A percentile compares a stretch with the other conserved stretches of the same genome.
Conservation (phyloP, 35 echinoderm and acorn worm species). For the Anneissia japonica region DNA sequence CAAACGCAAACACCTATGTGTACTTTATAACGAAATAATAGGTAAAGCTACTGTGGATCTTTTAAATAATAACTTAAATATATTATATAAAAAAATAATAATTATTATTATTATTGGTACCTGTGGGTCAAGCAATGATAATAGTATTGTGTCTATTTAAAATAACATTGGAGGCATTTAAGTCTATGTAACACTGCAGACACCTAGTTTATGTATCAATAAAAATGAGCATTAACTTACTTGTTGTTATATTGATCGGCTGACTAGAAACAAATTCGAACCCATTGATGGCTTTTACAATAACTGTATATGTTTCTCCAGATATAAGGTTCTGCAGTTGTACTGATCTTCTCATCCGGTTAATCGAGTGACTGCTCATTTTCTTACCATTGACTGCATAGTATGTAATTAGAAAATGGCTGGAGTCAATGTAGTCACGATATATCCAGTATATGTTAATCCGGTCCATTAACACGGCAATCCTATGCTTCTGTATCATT, state of each 20-base stretch:
- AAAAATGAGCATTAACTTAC: too few relatives aligned
- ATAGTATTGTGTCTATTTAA: too few relatives aligned
- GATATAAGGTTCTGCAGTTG: not conserved
- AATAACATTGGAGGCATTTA: too few relatives aligned
- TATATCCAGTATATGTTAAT: not conserved
- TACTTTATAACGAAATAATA: too few relatives aligned
- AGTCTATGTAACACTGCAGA: too few relatives aligned
- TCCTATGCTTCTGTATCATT: not conserved
- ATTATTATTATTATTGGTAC: too few relatives aligned
- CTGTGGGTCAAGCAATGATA: too few relatives aligned
- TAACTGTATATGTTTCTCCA: not conserved
- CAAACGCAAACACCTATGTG: too few relatives aligned
- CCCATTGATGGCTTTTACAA: not conserved
- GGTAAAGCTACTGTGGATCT: too few relatives aligned
- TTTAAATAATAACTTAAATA: too few relatives aligned
- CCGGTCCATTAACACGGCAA: not conserved
- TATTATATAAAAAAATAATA: too few relatives aligned
- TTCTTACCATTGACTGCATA: not conserved
- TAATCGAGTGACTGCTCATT: not conserved
- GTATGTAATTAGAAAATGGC: not conserved
- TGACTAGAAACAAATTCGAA: not conserved
- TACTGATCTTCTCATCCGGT: not conserved
- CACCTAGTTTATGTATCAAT: too few relatives aligned
- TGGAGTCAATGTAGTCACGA: not conserved
- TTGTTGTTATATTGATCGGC: not conserved